Base-by-base conservation (phyloP, 2,888 invertebrate species). In the Helicoverpa assulta region DNA sequence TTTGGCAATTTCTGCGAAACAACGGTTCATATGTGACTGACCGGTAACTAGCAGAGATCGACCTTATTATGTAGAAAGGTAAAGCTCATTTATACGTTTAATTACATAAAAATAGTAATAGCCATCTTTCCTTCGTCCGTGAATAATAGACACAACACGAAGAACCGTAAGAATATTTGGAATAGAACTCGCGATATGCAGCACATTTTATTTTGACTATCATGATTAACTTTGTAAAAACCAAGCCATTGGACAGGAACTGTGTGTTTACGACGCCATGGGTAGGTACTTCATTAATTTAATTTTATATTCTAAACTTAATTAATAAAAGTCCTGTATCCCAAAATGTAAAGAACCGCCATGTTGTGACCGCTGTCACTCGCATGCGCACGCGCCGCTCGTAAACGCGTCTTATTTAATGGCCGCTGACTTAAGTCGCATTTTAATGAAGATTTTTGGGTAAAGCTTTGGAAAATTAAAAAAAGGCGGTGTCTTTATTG, bases 371-470 rank as follows among this genome's bases (percentile, higher is more conserved):
- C 60, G 52, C 70, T 71, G 67, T 66, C 59, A 65, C 66, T 37
- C 81, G 74, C 70, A 70, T 67, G 83, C 67, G 71, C 76, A 68
- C 73, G 82, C 83, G 82, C 68, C 72, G 73, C 56, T 78, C 67
- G 68, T 81, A 76, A 77, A 76, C 68, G 19, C 66, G 55, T 70
- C 61, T 66, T 67, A 73, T 75, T 81, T 72, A 62, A 66, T 67
- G 67, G 67, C 73, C 57, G 66, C 52, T 26, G 29, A 52, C 63
- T 68, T 47, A 53, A 51, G 43, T 72, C 56, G 5, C 10, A 61
- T 57, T 65, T 37, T 54, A 12, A 47, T 29, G 5, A 29, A 53
- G 19, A 43, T 47, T 6, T n/a, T 26, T 29, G 26, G 26, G 4
- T 26, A 14, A 7, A 53, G 16, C 16, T 26, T 53, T 53, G n/a